These are phyloP conservation scores for Nemopilema nomurai DNA, from an alignment of 30 jellyfish, hydroid and myxozoan genomes.

Conservation along the genomic window DNA sequence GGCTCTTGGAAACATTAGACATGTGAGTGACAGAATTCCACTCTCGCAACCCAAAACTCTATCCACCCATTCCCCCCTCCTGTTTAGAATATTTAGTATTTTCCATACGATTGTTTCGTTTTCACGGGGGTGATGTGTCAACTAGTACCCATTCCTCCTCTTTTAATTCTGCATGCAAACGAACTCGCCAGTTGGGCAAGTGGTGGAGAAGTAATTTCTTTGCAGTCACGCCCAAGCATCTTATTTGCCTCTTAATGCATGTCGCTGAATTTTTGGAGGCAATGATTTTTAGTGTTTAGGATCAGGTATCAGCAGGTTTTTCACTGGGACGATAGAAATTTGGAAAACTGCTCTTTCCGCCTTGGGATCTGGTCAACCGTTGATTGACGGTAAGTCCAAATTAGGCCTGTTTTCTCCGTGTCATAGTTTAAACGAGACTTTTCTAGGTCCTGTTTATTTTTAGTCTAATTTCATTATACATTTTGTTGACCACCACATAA, in stretches of 20 bases:
- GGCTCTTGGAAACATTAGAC: too few species aligned
- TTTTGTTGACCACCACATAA: too few species aligned
- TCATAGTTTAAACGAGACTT: background rate
- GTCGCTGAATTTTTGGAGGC: conserved; percentile 28
- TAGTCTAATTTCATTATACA: background rate
- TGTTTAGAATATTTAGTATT: background rate
- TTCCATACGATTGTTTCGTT: background rate
- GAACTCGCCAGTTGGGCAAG: conserved; percentile 36
- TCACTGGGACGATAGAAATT: conserved; percentile 35
- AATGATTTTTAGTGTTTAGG: conserved; percentile 46
- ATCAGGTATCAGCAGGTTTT: conserved; percentile 19
- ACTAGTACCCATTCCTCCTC: conserved; percentile 47
- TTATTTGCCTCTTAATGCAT: conserved; percentile 19
- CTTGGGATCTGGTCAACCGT: conserved; percentile 40
- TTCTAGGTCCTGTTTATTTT: background rate
- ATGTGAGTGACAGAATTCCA: too few species aligned
- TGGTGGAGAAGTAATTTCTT: conserved; percentile 20
- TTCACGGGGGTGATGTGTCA: conserved; percentile 1
- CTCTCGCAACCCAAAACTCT: too few species aligned
- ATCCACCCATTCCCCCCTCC: background rate
- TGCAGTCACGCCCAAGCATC: conserved; percentile 71
- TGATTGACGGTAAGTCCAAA: conserved; percentile 32
- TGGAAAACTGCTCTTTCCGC: conserved; percentile 50
- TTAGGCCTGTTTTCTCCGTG: conserved; percentile 7
- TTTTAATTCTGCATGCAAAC: conserved; percentile 63